Evolutionary conservation across 23 tunicate species (phyloP), one percentile per base, ranked within the genome.

Genomic region (Aplidium turbinatum): DNA sequence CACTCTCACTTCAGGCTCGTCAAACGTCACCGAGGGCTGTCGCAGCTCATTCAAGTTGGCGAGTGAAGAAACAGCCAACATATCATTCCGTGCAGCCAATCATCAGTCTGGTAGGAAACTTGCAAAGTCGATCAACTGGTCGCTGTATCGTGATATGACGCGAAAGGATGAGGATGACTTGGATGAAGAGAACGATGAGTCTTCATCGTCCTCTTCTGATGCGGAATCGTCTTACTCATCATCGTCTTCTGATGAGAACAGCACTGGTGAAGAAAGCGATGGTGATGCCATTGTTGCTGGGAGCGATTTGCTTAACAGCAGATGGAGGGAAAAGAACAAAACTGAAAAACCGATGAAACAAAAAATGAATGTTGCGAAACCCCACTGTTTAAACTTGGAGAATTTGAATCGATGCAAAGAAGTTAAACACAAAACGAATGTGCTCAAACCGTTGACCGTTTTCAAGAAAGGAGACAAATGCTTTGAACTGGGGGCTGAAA

Each of bases 401-500:
- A 62, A 62, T 26, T 35, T 11, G 11, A 11, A 11, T 26, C 13
- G 38, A 30, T 26, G 30, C 11, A 11, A 29, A 32, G 11, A 23
- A 42, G 50, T 42, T 9, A 42, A 42, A 9, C 11, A 11, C 51
- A 51, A 35, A 33, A 24, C 9, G 29, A 66, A 22, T 38, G 9
- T 29, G 39, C 27, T 7, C 27, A 21, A 21, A 38, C 29, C 29
- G 23, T 4, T 54, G 22, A 5, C 21, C 22, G 60, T 13, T 25
- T 5, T 16, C 19, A 19, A 38, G 72, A 35, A 50, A 72, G 72
- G 1, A 29, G 30, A 78, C n/a, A 47, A 54, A 47, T 33, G 79
- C 87, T 81, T 71, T 42, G 87, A 48, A 58, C 87, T 81, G 87
- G 87, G 87, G 87, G 87, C 87, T 28, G 35, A 3, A 27, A 31